Conservation (phyloP, 2,888 invertebrate species). For the Lycophotia porphyrea region DNA sequence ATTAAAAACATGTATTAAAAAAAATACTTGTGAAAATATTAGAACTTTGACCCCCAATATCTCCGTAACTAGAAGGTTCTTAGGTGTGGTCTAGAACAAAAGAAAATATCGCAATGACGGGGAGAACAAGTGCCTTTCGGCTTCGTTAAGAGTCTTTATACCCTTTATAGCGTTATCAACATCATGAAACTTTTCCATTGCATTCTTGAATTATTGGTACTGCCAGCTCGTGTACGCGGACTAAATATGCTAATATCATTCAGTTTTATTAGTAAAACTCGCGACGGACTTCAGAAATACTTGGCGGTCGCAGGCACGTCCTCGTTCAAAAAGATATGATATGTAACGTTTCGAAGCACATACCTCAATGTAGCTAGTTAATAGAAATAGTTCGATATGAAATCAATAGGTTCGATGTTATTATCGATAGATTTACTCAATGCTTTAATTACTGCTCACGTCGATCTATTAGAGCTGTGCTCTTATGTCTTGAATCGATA, state of each 20-base stretch:
- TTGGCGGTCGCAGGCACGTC: neutral
- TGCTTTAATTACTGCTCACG: slow-evolving; percentile 34
- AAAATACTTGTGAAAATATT: no score
- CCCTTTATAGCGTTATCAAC: no score
- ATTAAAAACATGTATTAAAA: no score
- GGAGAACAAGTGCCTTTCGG: no score
- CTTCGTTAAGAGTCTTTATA: no score
- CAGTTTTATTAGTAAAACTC: neutral
- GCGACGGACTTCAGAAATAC: neutral
- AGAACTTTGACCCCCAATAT: no score
- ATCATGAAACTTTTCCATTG: neutral
- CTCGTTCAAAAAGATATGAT: slow-evolving; percentile 8
- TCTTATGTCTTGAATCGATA: slow-evolving; percentile 24
- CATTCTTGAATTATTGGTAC: neutral
- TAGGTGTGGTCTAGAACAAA: no score
- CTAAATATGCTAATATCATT: neutral
- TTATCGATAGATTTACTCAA: slow-evolving; percentile 36
- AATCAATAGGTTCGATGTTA: slow-evolving; percentile 23
- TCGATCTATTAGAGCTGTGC: slow-evolving; percentile 30
- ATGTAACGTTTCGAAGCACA: slow-evolving; percentile 42
- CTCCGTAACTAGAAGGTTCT: no score
- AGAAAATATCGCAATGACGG: no score
- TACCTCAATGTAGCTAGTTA: slow-evolving; percentile 44
- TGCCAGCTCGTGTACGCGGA: neutral
- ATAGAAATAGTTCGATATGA: slow-evolving; percentile 32